Evolutionary conservation across 2,888 invertebrate species (phyloP), one percentile per base, ranked within the genome.

Genomic region (Archips xylosteana): DNA sequence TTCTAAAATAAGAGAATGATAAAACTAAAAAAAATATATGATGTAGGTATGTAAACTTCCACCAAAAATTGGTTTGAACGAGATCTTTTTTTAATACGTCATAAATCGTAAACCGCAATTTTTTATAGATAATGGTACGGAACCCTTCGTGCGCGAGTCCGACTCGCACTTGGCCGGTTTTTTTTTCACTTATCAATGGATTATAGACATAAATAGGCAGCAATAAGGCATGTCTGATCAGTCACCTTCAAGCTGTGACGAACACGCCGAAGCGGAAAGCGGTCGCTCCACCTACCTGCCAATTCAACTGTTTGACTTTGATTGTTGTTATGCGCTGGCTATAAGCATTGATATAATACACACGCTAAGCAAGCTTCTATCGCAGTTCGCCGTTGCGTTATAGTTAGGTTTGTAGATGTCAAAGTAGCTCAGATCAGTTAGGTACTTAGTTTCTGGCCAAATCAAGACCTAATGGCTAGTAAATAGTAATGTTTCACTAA

Each of bases 401-500:
- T 54, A 9, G 23, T 12, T n/a, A 32, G 42, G 49, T 42, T 66
- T 60, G 49, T 15, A 63, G 42, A 68, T 45, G 60, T 32, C 59
- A 42, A 13, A 69, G 39, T 60, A 61, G 70, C 51, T 61, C 74
- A 64, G 59, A 15, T 62, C 36, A 67, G 72, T 47, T 49, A 23
- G 23, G 23, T 23, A 51, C 51, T 51, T 68, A 68, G 63, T 60
- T 2, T 4, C 42, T 42, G 62, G 15, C 42, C 12, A 60, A 34
- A 86, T 83, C 74, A 74, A 77, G 77, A 80, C 83, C 74, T 67
- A 82, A 87, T 87, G 85, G 86, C 86, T 87, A 85, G 84, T 85
- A 84, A 87, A 73, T 63, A 69, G 83, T 87, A 85, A 82, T 85
- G 83, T 83, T 84, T 81, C 70, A 83, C 80, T 81, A 79, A 79